Conservation (phyloP, 2,888 invertebrate species). For the Drosophila helvetica region DNA sequence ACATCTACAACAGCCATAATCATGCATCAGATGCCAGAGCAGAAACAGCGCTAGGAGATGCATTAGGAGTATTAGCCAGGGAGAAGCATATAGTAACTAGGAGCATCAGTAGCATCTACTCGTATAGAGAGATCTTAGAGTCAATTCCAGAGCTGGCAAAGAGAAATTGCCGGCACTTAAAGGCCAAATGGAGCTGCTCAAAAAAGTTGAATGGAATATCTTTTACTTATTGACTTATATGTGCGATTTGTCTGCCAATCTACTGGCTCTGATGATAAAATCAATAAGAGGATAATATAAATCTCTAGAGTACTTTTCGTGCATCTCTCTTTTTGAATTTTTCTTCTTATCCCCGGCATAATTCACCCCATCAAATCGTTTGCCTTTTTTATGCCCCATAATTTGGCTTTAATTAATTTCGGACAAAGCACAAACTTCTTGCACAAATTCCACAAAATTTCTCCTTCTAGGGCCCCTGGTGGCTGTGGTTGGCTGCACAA, state of each 20-base stretch:
- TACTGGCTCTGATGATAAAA: neutral
- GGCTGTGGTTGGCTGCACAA: constrained; percentile 39
- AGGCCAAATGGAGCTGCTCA: constrained; percentile 37
- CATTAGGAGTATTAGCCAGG: neutral
- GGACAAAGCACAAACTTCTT: constrained; percentile 50
- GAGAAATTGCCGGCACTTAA: constrained; percentile 40
- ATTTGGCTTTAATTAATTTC: constrained; percentile 58
- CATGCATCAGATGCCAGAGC: constrained; percentile 29
- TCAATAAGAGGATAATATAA: neutral
- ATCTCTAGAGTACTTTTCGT: neutral
- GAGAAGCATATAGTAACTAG: neutral
- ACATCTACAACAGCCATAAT: constrained; percentile 27
- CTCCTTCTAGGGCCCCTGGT: constrained; percentile 15
- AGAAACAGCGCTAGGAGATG: neutral
- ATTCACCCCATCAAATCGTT: constrained; percentile 5
- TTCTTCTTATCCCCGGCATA: neutral
- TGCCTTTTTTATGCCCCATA: constrained; percentile 31
- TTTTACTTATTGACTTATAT: constrained; percentile 19
- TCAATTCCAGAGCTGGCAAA: constrained; percentile 10
- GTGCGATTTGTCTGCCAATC: neutral
- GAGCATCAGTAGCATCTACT: neutral
- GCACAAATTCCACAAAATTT: constrained; percentile 43
- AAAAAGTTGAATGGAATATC: constrained; percentile 11
- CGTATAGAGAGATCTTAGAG: neutral
- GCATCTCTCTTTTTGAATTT: neutral